Evolutionary conservation across 1,140 invertebrate species (phyloP).

Genomic region (Dreissena polymorpha): DNA sequence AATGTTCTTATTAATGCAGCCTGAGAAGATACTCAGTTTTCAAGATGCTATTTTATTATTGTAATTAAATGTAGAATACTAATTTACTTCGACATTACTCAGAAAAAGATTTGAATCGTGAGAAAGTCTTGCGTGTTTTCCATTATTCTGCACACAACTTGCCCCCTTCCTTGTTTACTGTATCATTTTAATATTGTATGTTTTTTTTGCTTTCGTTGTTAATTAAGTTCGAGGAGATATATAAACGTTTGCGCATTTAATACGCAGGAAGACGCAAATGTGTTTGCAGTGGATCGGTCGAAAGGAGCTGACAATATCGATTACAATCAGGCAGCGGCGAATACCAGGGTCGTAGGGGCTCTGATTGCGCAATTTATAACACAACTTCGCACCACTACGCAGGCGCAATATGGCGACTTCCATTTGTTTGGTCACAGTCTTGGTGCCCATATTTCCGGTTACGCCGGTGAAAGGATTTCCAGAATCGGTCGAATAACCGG

Average conservation of each 20-base stretch:
- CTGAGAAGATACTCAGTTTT: too few species aligned
- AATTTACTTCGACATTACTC: too few species aligned
- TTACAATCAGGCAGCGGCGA: constrained; percentile 94
- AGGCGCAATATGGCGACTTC: constrained; percentile 25
- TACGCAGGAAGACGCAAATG: constrained; percentile 87
- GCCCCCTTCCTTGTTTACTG: too few species aligned
- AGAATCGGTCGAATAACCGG: constrained; percentile 87
- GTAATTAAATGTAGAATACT: too few species aligned
- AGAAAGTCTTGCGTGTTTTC: background rate
- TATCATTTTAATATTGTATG: background rate
- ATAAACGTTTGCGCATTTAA: constrained; percentile 94
- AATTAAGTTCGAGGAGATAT: constrained; percentile 82
- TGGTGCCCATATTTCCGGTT: constrained; percentile 77
- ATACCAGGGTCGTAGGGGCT: constrained; percentile 94
- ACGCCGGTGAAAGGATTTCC: constrained; percentile 67
- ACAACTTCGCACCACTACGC: constrained; percentile 21
- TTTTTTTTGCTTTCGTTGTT: background rate
- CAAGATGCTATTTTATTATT: too few species aligned
- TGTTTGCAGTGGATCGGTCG: constrained; percentile 96
- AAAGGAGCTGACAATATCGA: constrained; percentile 90
- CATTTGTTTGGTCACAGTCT: constrained; percentile 77
- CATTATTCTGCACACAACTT: background rate
- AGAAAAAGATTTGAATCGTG: background rate
- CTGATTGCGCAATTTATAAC: constrained; percentile 90
- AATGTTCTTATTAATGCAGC: too few species aligned